Evolutionary conservation across 1,140 invertebrate species (phyloP), one percentile per base, ranked within the genome.

Genomic region (Aphelenchoides fujianensis): DNA sequence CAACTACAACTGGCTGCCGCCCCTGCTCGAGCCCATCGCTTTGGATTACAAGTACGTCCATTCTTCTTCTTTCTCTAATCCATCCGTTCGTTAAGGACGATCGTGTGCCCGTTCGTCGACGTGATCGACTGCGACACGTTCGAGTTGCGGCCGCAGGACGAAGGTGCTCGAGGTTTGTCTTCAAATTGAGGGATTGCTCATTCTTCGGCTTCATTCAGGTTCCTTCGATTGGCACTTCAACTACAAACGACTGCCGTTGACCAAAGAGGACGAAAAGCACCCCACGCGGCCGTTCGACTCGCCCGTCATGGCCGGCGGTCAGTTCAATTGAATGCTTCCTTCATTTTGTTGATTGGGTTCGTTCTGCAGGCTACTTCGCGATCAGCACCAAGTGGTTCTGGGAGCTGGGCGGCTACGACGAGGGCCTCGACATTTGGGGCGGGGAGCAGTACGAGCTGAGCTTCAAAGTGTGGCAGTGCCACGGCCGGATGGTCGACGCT

Each of bases 141-240:
- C 85, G 90, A 93, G 82, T 95, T 96, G 85, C 87, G 91, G 41
- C 91, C 93, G 0, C 93, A 94, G 84, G 94, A 97, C 86, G 93
- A 97, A 85, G 94, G 94, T 2, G 92, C 92, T 0, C 87, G 94
- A 53, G 94, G 94, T 3, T 61, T 34, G 3, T 59, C n/a, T 66
- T 59, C 9, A 53, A 12, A 12, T 57, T 66, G 16, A 66, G 52
- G 23, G 12, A 16, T 16, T 48, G 23, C 12, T 16, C 41, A 16
- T 23, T 12, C 12, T 48, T 16, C 12, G 41, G 12, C 23, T 48
- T 62, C 28, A 55, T 77, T 16, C n/a, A 77, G 78, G 79, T 31
- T 92, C 92, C 34, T 97, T 97, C 86, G 94, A 97, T 84, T 97
- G 94, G 94, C 91, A 96, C 84, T 90, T 98, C 78, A 96, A 90